Base-by-base conservation (phyloP, 1,140 invertebrate genomes). In the Drosophila pseudoobscura region DNA sequence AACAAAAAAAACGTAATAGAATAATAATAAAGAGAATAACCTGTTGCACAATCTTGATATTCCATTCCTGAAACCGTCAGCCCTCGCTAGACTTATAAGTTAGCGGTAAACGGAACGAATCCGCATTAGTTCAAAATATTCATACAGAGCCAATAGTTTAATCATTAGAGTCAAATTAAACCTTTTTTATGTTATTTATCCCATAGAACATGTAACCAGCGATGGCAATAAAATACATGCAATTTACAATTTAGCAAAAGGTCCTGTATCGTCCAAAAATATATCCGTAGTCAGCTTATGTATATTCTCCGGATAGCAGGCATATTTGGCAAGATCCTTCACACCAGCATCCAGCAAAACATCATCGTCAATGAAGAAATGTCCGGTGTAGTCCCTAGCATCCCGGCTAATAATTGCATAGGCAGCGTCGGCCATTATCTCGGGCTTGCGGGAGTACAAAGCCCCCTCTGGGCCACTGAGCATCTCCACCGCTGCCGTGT, bases 401-500 rank as follows among this genome's bases (percentile, higher is more conserved):
- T 98, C 95, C 91, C 92, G 92, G 63, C 93, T 95, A 2, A 99
- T 90, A 75, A 99, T 96, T 1, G 94, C 94, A 92, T 99, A 99
- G 2, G 98, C 98, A 51, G 98, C 97, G 94, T 99, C 97, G 15
- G 97, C 96, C 92, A 99, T 95, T 65, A 99, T 99, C 49, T 99
- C 97, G 0, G 96, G 95, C 91, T 96, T 98, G 31, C 98, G 93
- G 78, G 95, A 93, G 71, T 93, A 92, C 83, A 92, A 84, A 1
- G 76, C 88, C 92, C 99, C 97, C 0, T 98, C 98, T 20, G 98
- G 97, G 0, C 98, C 99, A 68, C 95, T 94, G 88, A 99, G 91
- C 98, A 99, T 99, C 90, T 98, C 96, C 92, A 99, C 97, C 0
- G 99, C 99, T n/a, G 98, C 98, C 0, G 98, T 99, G 71, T 95